Evolutionary conservation across 2,888 invertebrate species (phyloP).

Genomic region (Macrosiphum euphorbiae): DNA sequence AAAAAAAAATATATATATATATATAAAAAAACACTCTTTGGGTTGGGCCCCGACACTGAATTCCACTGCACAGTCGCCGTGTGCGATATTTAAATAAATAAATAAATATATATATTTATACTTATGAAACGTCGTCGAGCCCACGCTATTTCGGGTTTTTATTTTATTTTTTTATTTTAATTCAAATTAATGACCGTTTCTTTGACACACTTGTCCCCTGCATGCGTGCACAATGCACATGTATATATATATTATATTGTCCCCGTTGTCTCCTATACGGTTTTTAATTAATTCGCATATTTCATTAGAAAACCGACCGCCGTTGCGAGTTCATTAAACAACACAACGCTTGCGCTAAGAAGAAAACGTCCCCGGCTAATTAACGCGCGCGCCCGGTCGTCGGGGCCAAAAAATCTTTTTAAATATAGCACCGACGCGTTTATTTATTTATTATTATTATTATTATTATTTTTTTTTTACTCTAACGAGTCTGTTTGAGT

Average conservation of each 20-base stretch:
- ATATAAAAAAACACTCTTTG: slow-evolving; percentile 45
- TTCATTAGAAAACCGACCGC: slow-evolving; percentile 60
- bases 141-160: slow-evolving; percentile 61
- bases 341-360: slow-evolving; percentile 19
- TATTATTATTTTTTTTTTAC: slow-evolving; percentile 24
- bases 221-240: not conserved
- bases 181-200: slow-evolving; percentile 61
- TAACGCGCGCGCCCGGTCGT: slow-evolving; percentile 24
- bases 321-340: slow-evolving; percentile 55
- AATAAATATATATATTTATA: slow-evolving; percentile 14
- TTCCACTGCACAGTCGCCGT: slow-evolving; percentile 47
- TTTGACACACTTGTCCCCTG: slow-evolving; percentile 60
- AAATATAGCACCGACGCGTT: slow-evolving; percentile 47
- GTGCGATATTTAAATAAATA: slow-evolving; percentile 61
- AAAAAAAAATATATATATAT: slow-evolving; percentile 18
- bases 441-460: not conserved
- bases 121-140: slow-evolving; percentile 42
- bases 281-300: slow-evolving; percentile 64
- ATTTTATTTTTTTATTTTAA: slow-evolving; percentile 27
- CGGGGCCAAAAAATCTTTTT: slow-evolving; percentile 53
- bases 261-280: slow-evolving; percentile 43
- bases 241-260: slow-evolving; percentile 42
- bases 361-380: slow-evolving; percentile 56
- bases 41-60: slow-evolving; percentile 56
- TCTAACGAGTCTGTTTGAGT: slow-evolving; percentile 38